Evolutionary conservation across 2,113 vertebrate genomes (phyloP).

Genomic region (Aptenodytes patagonicus): DNA sequence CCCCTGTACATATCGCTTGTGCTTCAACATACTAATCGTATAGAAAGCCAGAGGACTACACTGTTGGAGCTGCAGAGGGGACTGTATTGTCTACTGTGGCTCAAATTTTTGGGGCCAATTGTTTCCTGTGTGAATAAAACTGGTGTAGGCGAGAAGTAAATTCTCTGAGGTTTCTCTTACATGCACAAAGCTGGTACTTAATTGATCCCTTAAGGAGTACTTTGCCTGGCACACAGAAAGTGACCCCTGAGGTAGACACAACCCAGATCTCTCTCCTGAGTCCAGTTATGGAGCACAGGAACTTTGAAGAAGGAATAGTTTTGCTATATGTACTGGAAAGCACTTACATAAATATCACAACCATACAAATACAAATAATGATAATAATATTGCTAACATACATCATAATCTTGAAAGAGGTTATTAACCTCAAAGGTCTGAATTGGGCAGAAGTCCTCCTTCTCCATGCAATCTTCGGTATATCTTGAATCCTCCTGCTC

Average conservation of each 20-base stretch:
- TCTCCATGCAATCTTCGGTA: rapidly evolving
- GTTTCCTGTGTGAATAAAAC: not conserved
- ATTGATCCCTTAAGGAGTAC: not conserved
- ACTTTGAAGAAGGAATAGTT: not conserved
- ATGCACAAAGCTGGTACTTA: not conserved
- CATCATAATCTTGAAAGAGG: not conserved
- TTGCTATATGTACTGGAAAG: not conserved
- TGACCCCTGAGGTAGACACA: not conserved
- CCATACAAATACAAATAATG: not conserved
- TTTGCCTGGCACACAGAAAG: not conserved
- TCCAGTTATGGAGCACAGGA: not conserved
- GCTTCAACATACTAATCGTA: not conserved
- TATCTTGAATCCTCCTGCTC: not conserved
- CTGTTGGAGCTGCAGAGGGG: not conserved
- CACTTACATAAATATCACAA: not conserved
- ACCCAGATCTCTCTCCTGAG: not conserved
- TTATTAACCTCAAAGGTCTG: not conserved
- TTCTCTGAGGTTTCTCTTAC: not conserved
- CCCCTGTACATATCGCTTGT: not conserved
- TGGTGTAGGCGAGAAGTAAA: not conserved
- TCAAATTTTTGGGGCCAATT: not conserved
- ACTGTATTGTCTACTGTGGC: not conserved
- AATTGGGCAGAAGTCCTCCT: not conserved
- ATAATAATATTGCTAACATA: not conserved
- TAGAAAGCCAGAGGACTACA: not conserved